These are phyloP conservation scores for Perccottus glenii DNA, from an alignment of 2,113 vertebrate genomes.

Conservation along the genomic window DNA sequence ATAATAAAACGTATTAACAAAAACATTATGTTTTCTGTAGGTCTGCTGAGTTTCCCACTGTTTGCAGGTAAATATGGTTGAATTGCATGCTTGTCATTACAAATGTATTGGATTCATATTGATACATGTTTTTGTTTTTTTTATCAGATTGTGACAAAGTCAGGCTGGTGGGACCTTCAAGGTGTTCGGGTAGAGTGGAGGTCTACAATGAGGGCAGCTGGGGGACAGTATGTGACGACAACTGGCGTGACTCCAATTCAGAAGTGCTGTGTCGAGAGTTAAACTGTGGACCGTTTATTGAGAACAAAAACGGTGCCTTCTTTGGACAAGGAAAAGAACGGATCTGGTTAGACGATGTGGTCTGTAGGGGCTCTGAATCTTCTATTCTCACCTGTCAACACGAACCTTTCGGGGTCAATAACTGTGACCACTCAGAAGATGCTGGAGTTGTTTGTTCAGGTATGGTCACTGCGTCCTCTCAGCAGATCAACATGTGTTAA, in stretches of 20 bases:
- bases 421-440: slow-evolving; percentile 69
- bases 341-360: slow-evolving; percentile 70
- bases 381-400: slow-evolving; percentile 55
- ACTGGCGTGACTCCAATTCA: slow-evolving; percentile 49
- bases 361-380: slow-evolving; percentile 54
- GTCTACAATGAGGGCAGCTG: slow-evolving; percentile 34
- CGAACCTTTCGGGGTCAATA: slow-evolving; percentile 6
- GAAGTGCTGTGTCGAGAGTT: slow-evolving; percentile 59
- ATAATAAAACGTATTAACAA: background rate
- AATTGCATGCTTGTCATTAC: background rate
- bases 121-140: background rate
- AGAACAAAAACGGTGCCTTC: slow-evolving; percentile 12
- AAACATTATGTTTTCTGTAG: background rate
- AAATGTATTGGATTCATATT: background rate
- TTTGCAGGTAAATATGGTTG: background rate
- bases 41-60: slow-evolving; percentile 2
- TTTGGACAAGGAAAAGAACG: slow-evolving; percentile 50
- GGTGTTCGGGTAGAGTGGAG: slow-evolving; percentile 68
- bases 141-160: slow-evolving; percentile 49
- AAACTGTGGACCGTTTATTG: slow-evolving; percentile 51
- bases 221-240: slow-evolving; percentile 69
- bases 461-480: background rate
- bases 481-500: too few relatives aligned
- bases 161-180: slow-evolving; percentile 25
- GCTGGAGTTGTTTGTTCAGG: slow-evolving; percentile 64